Conservation (phyloP, 2,888 invertebrate genomes). For the Pimpla rufipes region DNA sequence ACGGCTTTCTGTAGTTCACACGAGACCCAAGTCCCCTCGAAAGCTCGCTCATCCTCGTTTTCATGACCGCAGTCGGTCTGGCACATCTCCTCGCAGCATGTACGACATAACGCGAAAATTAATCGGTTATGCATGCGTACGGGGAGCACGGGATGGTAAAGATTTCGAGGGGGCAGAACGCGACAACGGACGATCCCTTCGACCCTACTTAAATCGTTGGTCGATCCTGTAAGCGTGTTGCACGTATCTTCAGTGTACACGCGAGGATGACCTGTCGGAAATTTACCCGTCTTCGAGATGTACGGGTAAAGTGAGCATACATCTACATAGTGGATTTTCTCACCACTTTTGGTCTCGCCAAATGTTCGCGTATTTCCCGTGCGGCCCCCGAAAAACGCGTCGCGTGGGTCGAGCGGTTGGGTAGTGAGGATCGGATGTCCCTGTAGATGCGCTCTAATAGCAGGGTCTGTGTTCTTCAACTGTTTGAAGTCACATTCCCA, state of each 20-base stretch:
- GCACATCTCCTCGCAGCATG: conserved; percentile 7
- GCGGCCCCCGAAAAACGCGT: conserved; percentile 16
- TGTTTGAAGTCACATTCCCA: conserved; percentile 3
- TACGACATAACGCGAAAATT: conserved; percentile 21
- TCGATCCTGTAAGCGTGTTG: neutral
- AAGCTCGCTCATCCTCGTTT: conserved; percentile 26
- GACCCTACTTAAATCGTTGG: neutral
- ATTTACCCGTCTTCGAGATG: conserved; percentile 14
- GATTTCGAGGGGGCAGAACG: conserved; percentile 6
- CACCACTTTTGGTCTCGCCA: neutral
- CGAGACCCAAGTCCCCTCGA: conserved; percentile 78
- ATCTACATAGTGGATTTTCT: conserved; percentile 20
- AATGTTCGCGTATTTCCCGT: neutral
- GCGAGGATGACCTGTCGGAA: conserved; percentile 75
- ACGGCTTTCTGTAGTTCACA: conserved; percentile 75
- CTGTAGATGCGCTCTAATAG: neutral
- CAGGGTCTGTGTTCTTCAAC: neutral
- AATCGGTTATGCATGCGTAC: conserved; percentile 25
- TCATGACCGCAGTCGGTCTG: neutral
- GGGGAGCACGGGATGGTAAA: conserved; percentile 8
- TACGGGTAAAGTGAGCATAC: conserved; percentile 16
- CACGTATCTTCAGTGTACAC: conserved; percentile 13
- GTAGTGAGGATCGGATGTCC: neutral
- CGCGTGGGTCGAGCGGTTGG: neutral
- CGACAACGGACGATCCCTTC: neutral